Evolutionary conservation across 2,888 invertebrate genomes (phyloP), one percentile per base, ranked within the genome.

Genomic region (Pheosia tremula): DNA sequence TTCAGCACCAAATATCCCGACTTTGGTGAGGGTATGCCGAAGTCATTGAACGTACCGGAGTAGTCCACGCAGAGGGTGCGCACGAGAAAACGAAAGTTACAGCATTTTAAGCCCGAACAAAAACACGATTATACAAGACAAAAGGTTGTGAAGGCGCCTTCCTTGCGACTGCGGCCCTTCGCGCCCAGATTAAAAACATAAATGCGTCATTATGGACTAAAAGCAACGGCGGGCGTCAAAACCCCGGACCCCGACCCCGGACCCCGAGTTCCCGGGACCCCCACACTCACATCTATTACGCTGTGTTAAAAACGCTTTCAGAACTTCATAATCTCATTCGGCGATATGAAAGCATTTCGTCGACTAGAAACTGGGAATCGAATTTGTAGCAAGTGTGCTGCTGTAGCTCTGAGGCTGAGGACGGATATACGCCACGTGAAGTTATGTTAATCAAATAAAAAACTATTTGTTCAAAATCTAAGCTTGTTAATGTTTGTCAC

Each of bases 201-300:
- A 77, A 77, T 69, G 69, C 65, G 63, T 64, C 72, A 72, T 76
- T 72, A 72, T 69, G 69, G 65, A 67, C 70, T 77, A 71, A 76
- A 76, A 76, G 76, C 74, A 55, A 66, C 62, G 67, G 64, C 69
- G 69, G 72, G 69, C 67, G 58, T 49, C 52, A 62, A 61, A 74
- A n/a, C n/a, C n/a, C n/a, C n/a, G n/a, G n/a, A n/a, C n/a, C n/a
- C n/a, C n/a, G n/a, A n/a, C n/a, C n/a, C n/a, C n/a, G n/a, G 53
- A 36, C 56, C 56, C 39, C 4, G 39, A 10, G 43, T 5, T 5
- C 36, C 37, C n/a, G 43, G 11, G 0, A n/a, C 55, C 13, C 11
- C 50, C 39, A 7, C 9, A 24, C 11, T 55, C 5, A 38, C 53
- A 37, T 53, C 36, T 53, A 53, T 53, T 37, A 53, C 37, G 7